Evolutionary conservation across 2,113 vertebrate genomes (phyloP).

Genomic region (Crotophaga sulcirostris): DNA sequence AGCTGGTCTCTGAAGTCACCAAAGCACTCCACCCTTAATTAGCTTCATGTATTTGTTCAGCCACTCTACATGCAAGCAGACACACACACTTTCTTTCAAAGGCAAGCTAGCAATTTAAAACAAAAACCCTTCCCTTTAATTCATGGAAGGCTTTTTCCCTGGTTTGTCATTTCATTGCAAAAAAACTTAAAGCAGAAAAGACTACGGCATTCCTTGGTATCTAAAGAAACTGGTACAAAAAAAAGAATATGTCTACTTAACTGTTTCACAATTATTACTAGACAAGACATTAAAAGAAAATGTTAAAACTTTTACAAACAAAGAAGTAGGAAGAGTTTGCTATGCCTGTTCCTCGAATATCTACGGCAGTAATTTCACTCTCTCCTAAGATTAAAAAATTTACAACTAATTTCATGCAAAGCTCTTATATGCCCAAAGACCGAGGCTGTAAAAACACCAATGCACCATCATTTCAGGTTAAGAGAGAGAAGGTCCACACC

Average conservation of each 20-base stretch:
- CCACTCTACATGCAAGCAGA: not conserved
- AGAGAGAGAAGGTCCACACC: not conserved
- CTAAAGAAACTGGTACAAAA: not conserved
- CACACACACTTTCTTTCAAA: not conserved
- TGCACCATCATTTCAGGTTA: not conserved
- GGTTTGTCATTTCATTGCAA: not conserved
- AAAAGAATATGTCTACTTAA: not conserved
- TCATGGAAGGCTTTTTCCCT: not conserved
- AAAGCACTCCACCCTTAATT: not conserved
- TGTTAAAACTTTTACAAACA: not conserved
- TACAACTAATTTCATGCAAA: not conserved
- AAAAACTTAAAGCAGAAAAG: not conserved
- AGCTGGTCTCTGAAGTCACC: not conserved
- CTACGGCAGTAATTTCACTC: not conserved
- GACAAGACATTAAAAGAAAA: not conserved
- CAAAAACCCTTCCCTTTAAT: not conserved
- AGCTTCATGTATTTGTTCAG: not conserved
- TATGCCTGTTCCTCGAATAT: not conserved
- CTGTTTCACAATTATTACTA: not conserved
- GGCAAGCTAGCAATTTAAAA: not conserved
- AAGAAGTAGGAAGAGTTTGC: not conserved
- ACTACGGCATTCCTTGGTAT: not conserved
- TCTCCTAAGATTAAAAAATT: not conserved
- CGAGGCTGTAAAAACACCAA: not conserved
- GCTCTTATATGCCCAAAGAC: not conserved